Evolutionary conservation across 2,797 vertebrate species (phyloP), one percentile per base, ranked within the genome.

Genomic region (Sebastes goodei): DNA sequence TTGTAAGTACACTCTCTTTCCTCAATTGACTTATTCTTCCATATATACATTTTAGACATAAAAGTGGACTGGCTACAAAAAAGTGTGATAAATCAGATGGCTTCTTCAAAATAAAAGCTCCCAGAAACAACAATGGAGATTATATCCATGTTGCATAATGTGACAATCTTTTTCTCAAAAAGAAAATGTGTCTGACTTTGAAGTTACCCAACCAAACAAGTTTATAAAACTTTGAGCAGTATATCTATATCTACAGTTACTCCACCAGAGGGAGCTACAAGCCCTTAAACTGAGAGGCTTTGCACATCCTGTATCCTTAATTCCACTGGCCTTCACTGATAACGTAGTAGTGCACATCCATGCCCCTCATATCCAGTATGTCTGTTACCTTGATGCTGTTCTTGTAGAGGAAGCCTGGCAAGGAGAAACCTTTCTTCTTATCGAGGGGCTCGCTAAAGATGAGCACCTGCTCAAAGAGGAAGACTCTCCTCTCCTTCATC

Each of bases 401-500:
- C 94, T 98, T 99, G 91, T 99, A 99, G 74, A 98, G 96, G 94
- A 99, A 99, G 78, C 98, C 97, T 0, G 98, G 98, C 95, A 97
- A 95, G 69, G 97, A 98, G 95, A 97, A 98, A 80, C 98, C 99
- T 93, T 97, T 99, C 94, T 99, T 99, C 94, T 97, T 99, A 93
- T 99, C 98, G 64, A 99, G 95, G 10, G 97, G 98, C 90, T 99
- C 98, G 52, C 98, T 99, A 92, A 99, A 99, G 93, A 99, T 99
- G 85, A 99, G 95, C 66, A 99, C 96, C 95, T 99, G 99, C 91
- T 99, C 99, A 67, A 99, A 99, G 72, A 99, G 96, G 96, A 99
- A 99, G 82, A 99, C 97, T 78, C 98, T 96, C 92, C 98, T 97
- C 93, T 99, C 98, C 88, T 95, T 98, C 96, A 97, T 97, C 73